Evolutionary conservation across 23 tunicate species (phyloP), one percentile per base, ranked within the genome.

Genomic region (Halocynthia aurantium): DNA sequence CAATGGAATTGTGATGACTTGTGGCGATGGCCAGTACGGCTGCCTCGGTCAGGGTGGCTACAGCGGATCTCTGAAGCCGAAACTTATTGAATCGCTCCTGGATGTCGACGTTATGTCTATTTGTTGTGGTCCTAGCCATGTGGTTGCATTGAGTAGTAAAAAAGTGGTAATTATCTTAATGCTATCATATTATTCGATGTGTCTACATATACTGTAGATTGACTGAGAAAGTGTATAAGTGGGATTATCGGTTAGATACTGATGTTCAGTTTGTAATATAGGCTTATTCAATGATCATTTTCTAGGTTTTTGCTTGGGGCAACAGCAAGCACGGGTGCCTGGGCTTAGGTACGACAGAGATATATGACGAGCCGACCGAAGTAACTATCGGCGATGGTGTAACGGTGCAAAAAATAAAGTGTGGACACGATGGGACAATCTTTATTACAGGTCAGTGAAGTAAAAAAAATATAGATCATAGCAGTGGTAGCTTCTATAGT

Each of bases 1-100:
- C 79, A 92, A 92, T 60, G 98, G 98, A 18, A 92, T 92, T 31
- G 80, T 76, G 57, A 80, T 92, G 82, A 83, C 98, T 15, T 92
- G 98, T 76, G 98, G 98, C 6, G 90, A 91, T 53, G 98, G 98
- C 0, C 66, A 73, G 49, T 76, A 76, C 20, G 97, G 97, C 8
- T 90, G 97, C 60, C 76, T 90, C 9, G 91, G 98, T n/a, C 92
- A 92, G 58, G 92, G 92, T 51, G 84, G 82, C 62, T 61, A 55
- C 22, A 77, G 53, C 61, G 53, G 69, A 13, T 61, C 81, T 20
- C 79, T 73, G 20, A 53, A 90, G 54, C 98, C 98, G 6, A 61
- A 85, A 17, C 72, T 92, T 9, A 73, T 92, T 31, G 98, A 92
- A 73, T 53, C 86, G 8, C 75, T 92, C 52, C 88, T 92, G 11